phyloP scores from a whole-genome alignment of 2,888 invertebrate genomes.

The Leptinotarsa juncta region DNA sequence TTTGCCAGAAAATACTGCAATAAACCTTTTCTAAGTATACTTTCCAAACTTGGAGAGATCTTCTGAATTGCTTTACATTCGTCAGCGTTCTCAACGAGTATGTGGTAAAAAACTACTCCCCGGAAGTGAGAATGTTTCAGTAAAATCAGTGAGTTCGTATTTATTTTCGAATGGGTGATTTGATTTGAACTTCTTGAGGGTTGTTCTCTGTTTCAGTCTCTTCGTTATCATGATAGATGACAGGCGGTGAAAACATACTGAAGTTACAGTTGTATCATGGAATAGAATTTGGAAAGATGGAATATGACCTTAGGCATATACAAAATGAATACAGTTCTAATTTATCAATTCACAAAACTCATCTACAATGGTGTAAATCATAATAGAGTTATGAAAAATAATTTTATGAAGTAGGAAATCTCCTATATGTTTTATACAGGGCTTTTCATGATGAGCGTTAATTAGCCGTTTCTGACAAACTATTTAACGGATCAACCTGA shows the following conservation, averaged over 20 bases:
- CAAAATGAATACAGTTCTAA: no score
- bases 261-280: no score
- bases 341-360: no score
- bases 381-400: no score
- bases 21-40: constrained; percentile 8
- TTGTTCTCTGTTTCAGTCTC: not conserved
- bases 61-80: constrained; percentile 9
- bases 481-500: no score
- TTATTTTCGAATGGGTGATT: not conserved
- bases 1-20: not conserved
- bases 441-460: no score
- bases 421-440: no score
- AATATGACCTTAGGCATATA: no score
- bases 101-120: constrained; percentile 4
- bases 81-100: constrained; percentile 3
- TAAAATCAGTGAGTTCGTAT: not conserved
- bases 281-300: no score
- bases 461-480: no score
- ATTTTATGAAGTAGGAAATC: no score
- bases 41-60: constrained; percentile 6
- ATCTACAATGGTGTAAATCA: no score
- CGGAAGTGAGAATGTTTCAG: not conserved
- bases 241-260: not conserved
- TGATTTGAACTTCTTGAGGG: not conserved
- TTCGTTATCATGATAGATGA: not conserved